Percentiles rank a stretch among this genome's conserved stretches.
Conservation (phyloP, 2,888 invertebrate species). For the Drosophila paracracens region DNA sequence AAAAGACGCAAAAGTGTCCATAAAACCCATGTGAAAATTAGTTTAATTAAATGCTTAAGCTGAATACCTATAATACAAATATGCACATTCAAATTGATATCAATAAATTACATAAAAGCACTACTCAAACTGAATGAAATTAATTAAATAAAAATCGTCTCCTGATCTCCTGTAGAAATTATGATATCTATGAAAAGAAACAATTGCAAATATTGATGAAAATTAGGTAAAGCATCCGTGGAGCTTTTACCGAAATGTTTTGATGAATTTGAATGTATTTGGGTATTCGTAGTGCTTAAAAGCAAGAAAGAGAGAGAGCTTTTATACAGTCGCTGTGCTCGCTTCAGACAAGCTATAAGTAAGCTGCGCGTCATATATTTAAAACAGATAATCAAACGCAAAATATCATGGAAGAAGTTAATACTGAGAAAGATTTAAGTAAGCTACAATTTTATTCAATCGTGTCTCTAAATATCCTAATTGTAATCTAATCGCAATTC, state of each 20-base stretch:
- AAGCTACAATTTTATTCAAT: background rate
- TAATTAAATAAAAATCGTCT: no score
- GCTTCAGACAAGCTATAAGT: background rate
- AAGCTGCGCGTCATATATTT: background rate
- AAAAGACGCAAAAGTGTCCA: background rate
- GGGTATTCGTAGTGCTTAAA: background rate
- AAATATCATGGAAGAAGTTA: background rate
- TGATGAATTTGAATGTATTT: conserved; percentile 14
- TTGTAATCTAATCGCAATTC: background rate
- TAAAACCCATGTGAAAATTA: no score
- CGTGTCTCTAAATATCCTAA: background rate
- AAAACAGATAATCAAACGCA: background rate
- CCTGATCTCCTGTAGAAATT: no score
- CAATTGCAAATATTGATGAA: no score
- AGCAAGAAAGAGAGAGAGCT: background rate
- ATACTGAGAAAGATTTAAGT: conserved; percentile 4
- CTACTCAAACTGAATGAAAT: no score
- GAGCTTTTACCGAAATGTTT: background rate
- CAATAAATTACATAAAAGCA: no score
- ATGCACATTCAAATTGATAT: no score
- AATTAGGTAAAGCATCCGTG: background rate
- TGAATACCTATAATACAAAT: no score
- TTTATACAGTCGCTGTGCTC: background rate
- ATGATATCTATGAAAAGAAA: no score
- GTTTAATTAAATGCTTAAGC: no score